phyloP scores from a whole-genome alignment of 2,888 invertebrate species.

The Drosophila siamana region DNA sequence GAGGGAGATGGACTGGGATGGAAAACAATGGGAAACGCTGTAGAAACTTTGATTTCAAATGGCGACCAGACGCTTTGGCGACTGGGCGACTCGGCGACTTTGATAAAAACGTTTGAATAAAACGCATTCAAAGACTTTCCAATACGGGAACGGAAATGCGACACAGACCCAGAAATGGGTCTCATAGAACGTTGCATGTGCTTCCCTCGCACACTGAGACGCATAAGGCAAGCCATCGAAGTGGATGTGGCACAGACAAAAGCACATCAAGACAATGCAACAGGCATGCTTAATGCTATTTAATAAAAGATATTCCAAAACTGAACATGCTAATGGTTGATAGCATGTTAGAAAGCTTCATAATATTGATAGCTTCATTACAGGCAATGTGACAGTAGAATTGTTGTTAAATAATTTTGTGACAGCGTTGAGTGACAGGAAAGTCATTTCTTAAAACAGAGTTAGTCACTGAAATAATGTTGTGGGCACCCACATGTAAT shows the following conservation, averaged over 20 bases:
- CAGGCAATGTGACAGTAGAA: neutral
- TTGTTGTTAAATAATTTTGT: neutral
- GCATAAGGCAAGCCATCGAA: conserved; percentile 29
- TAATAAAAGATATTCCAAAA: conserved; percentile 23
- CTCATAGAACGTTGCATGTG: conserved; percentile 23
- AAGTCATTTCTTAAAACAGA: too few relatives aligned
- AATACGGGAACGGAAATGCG: conserved; percentile 74
- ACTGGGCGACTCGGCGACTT: conserved; percentile 31
- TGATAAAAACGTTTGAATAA: conserved; percentile 65
- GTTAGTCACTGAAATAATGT: too few relatives aligned
- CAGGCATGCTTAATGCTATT: conserved; percentile 28
- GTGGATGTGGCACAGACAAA: conserved; percentile 18
- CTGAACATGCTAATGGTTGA: neutral
- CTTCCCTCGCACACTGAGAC: conserved; percentile 6
- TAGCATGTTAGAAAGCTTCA: neutral
- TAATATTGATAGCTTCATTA: neutral
- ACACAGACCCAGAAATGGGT: conserved; percentile 63
- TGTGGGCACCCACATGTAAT: too few relatives aligned
- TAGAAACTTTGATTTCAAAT: conserved; percentile 59
- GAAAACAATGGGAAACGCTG: conserved; percentile 50
- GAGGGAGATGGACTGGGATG: conserved; percentile 1
- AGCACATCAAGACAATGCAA: conserved; percentile 20
- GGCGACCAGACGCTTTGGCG: conserved; percentile 64
- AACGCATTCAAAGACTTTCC: conserved; percentile 53
- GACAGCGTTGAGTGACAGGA: neutral